Evolutionary conservation across 2,888 invertebrate genomes (phyloP), one percentile per base, ranked within the genome.

Genomic region (Lithophane socia): DNA sequence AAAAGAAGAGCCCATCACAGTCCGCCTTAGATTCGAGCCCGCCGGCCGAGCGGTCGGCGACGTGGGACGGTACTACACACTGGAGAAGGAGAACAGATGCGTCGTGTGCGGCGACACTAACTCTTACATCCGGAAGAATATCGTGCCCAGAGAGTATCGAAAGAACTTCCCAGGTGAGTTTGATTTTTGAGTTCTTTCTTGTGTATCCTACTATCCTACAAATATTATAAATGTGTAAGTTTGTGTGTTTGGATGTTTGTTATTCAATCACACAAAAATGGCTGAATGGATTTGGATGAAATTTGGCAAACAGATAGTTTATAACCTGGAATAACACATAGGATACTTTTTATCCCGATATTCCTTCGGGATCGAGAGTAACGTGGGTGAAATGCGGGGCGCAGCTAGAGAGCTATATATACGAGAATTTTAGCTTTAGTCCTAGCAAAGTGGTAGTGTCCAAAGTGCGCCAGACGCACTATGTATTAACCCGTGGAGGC

Each of bases 141-240:
- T 99, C n/a, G 98, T 99, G 54, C 98, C 98, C 0, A 97, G 98
- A 76, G 98, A 99, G 93, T 99, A 98, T 90, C 97, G 98, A 83
- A 98, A 97, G 94, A 97, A 97, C 85, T 98, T 98, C 86, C 98
- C 98, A 69, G 96, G 98, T 77, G 0, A 58, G 73, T 73, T 73
- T 44, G 10, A 44, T 24, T 73, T 16, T 21, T 18, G 13, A 71
- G 12, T 12, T 66, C n/a, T 66, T 7, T 47, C n/a, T 47, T 70
- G 13, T 63, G 29, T 61, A 29, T 68, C 29, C 29, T 29, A 29
- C 29, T 61, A 29, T 68, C 29, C 29, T 29, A 29, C 29, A 29
- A 29, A 29, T 29, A 29, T 29, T 29, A 29, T 29, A 29, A 29
- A 29, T 29, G 29, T 29, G 29, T 1, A 29, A 29, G 29, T 29